Conservation (phyloP, 2,888 invertebrate species). For the Temnothorax ravouxi region DNA sequence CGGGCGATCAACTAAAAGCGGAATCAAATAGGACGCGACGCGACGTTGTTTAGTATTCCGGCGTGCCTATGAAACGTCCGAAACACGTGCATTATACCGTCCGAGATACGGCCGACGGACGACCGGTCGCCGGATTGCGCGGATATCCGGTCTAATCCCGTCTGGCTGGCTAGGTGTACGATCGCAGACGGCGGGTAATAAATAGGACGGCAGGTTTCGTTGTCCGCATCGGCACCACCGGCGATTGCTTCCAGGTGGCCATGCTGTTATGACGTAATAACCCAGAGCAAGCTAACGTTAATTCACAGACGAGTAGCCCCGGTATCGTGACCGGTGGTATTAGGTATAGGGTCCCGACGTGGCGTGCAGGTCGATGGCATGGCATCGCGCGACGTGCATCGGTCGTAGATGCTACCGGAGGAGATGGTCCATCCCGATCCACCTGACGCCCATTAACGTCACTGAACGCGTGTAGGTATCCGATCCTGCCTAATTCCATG, state of each 20-base stretch:
- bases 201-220: constrained; percentile 80
- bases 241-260: constrained; percentile 83
- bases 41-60: constrained; percentile 53
- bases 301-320: constrained; percentile 75
- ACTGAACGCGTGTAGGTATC: constrained; percentile 77
- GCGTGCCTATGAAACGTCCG: constrained; percentile 50
- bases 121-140: constrained; percentile 37
- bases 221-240: constrained; percentile 68
- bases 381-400: constrained; percentile 65
- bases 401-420: constrained; percentile 56
- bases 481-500: constrained; percentile 61
- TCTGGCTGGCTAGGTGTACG: constrained; percentile 41
- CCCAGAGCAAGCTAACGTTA: constrained; percentile 81
- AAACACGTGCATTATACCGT: constrained; percentile 49
- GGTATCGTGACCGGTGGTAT: constrained; percentile 50
- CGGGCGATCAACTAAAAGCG: constrained; percentile 44
- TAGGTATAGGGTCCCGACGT: constrained; percentile 53
- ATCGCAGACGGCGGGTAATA: constrained; percentile 72
- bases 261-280: constrained; percentile 83
- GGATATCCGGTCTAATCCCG: constrained; percentile 58
- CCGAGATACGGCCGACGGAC: constrained; percentile 38
- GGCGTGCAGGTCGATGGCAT: constrained; percentile 68
- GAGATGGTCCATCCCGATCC: constrained; percentile 76
- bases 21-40: constrained; percentile 51
- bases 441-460: constrained; percentile 81